Base-by-base conservation (phyloP, 2,113 vertebrate species). In the Oreochromis tanganicae region DNA sequence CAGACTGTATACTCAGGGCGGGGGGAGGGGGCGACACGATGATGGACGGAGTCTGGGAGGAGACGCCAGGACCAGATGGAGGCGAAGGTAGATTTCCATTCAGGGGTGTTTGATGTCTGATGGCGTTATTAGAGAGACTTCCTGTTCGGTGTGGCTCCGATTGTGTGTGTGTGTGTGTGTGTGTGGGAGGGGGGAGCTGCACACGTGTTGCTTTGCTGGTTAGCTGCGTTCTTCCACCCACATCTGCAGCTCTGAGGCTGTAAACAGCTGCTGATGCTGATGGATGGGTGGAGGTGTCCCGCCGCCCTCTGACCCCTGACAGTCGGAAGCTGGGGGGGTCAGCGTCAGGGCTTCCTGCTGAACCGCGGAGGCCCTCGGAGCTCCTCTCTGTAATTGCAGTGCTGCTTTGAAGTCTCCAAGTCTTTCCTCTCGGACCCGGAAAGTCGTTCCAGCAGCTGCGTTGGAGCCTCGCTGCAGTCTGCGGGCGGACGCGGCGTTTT, bases 281-380 rank as follows among this genome's bases (percentile, higher is more conserved):
- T 95, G 96, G 97, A 98, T 97, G 96, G 96, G 96, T 96, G 97
- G 96, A 96, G 95, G 95, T 94, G 95, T 96, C 96, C 92, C 81
- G 78, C 43, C 95, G 96, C 95, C 96, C 97, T 97, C 97, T 98
- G 97, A 97, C 96, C 97, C 94, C 94, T 94, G 91, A 91, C 96
- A 96, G 95, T 43, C 85, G 95, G 95, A 94, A 93, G 95, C 90
- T 0, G 78, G 84, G 78, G 95, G 96, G 95, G 94, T 94, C 93
- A 43, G 93, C 96, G 95, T 94, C 87, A 87, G 87, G 92, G 96
- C 94, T 96, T 97, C 94, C 94, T 92, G 85, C 91, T 85, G 81
- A 46, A 43, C 50, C 61, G 56, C 16, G 79, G 84, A 84, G 78
- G 80, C 85, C 78, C 84, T 38, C 8, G 27, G 73, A 81, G 57